Evolutionary conservation across 2,888 invertebrate genomes (phyloP), one percentile per base, ranked within the genome.

Genomic region (Oxyteleia sp.): DNA sequence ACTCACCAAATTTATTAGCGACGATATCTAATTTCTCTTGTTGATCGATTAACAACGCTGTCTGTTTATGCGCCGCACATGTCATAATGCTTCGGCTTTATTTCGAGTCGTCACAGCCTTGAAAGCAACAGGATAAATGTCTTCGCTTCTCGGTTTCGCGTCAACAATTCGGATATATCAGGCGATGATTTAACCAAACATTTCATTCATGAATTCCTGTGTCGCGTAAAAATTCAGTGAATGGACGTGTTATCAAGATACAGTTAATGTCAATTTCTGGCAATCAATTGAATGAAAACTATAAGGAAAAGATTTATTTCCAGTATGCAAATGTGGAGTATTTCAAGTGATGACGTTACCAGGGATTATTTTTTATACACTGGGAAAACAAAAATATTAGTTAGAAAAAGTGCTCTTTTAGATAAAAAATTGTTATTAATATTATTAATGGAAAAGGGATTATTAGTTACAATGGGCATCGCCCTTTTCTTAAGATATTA

Each of bases 21-120:
- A 26, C 38, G 51, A 23, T 74, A 74, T 83, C 79, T 74, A 71
- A 76, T 83, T 74, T 74, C 78, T 74, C 74, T 61, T 49, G 49
- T 41, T 66, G 59, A 64, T 74, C 83, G 78, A 78, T 72, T 74
- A 78, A 78, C 82, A 41, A 49, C 63, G 55, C 16, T 74, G 15
- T 51, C 43, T 75, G 63, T 66, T 76, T 71, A 61, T 75, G 71
- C 71, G 59, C 38, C 26, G 43, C 15, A 35, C 38, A 45, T 15
- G 26, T 81, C 76, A 55, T 76, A 71, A 68, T 49, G 41, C 63
- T 3, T 45, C 5, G 4, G 23, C 18, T 78, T 63, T 53, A 64
- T 57, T 47, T 35, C 63, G 0, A 41, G 13, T 53, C 13, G 29
- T 53, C 53, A 26, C 13, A 38, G 13, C 11, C 20, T 26, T 13